phyloP scores from a whole-genome alignment of 2,113 vertebrate species.

The Equus quagga region DNA sequence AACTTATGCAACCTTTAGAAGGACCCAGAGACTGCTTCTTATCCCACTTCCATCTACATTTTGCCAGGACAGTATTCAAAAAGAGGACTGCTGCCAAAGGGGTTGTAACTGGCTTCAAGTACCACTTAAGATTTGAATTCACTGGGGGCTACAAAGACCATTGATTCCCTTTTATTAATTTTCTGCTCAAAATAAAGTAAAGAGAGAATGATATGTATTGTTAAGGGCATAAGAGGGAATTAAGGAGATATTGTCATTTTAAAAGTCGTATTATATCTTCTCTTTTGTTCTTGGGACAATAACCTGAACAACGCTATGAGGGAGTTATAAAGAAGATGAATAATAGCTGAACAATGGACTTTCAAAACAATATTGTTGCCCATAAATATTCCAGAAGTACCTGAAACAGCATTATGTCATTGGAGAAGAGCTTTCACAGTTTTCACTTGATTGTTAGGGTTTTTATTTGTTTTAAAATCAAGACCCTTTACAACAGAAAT shows the following conservation, averaged over 20 bases:
- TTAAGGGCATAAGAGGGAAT: background rate
- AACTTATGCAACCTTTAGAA: background rate
- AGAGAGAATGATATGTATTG: background rate
- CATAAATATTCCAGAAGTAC: constrained; percentile 69
- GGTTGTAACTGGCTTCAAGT: background rate
- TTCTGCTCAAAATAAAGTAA: constrained; percentile 52
- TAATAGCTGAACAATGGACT: constrained; percentile 57
- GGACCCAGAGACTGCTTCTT: background rate
- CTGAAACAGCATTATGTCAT: constrained; percentile 73
- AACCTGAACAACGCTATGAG: background rate
- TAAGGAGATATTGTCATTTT: background rate
- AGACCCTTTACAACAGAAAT: constrained; percentile 77
- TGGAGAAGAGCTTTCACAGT: constrained; percentile 66
- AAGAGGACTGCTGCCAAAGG: background rate
- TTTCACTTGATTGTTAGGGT: constrained; percentile 15
- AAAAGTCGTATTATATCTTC: constrained; percentile 33
- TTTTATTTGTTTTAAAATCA: constrained; percentile 74
- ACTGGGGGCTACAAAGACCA: background rate
- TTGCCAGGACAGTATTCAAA: background rate
- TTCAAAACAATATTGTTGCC: constrained; percentile 74
- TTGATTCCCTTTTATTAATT: background rate
- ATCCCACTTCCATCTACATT: background rate
- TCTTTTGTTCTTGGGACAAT: constrained; percentile 46
- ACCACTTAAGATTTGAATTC: background rate
- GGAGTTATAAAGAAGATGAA: constrained; percentile 62